These are phyloP conservation scores for Pygoscelis antarcticus DNA, from an alignment of 2,113 vertebrate species.

Conservation along the genomic window DNA sequence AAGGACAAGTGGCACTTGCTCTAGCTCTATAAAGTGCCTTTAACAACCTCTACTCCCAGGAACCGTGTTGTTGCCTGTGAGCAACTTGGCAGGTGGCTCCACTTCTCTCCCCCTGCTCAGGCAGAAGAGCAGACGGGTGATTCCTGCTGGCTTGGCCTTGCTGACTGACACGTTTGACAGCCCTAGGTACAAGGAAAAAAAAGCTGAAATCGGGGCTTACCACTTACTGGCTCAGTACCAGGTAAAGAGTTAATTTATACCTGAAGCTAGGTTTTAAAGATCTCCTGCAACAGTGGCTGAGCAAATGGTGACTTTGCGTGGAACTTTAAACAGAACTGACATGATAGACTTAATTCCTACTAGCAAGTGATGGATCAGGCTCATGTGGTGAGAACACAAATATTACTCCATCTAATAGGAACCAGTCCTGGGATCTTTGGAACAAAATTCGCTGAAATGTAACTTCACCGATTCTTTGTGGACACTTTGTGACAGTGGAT, in stretches of 20 bases:
- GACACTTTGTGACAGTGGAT: background rate
- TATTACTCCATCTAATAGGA: background rate
- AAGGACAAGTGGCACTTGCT: background rate
- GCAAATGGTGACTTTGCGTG: background rate
- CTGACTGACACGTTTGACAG: rapidly evolving
- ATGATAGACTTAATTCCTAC: background rate
- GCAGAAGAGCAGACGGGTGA: background rate
- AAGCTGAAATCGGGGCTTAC: background rate
- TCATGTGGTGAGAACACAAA: background rate
- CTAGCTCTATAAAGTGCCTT: background rate
- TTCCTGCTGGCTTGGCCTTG: background rate
- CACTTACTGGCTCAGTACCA: background rate
- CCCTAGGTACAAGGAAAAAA: background rate
- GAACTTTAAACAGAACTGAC: background rate
- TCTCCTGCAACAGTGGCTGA: background rate
- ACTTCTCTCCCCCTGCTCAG: background rate
- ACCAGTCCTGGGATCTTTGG: background rate
- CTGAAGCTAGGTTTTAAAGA: background rate
- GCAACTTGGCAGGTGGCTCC: background rate
- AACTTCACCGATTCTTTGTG: background rate
- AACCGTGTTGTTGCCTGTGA: background rate
- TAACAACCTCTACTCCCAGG: background rate
- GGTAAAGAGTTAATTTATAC: background rate
- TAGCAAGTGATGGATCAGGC: background rate
- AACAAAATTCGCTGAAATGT: background rate